Evolutionary conservation across 2,888 invertebrate species (phyloP).

Genomic region (Cetonia aurata): DNA sequence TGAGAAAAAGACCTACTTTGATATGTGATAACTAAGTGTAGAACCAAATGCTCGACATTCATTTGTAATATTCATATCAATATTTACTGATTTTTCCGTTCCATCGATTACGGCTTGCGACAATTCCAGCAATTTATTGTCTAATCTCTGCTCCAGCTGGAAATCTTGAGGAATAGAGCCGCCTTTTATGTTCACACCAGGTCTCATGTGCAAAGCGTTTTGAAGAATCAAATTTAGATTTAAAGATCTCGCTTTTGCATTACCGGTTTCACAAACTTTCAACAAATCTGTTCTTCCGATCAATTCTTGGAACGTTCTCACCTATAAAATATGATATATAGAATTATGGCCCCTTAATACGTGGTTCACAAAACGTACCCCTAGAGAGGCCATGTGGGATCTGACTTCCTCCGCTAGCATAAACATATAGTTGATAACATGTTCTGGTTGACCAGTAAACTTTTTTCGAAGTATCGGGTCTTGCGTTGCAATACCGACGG

Average conservation of each 20-base stretch:
- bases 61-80: conserved; percentile 87
- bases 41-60: conserved; percentile 94
- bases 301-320: conserved; percentile 73
- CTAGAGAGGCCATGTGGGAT: conserved; percentile 90
- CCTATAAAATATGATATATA: conserved; percentile 49
- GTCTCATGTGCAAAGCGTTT: conserved; percentile 90
- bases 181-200: conserved; percentile 90
- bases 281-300: conserved; percentile 93
- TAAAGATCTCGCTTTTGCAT: conserved; percentile 85
- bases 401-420: conserved; percentile 98
- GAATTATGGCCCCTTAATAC: not conserved
- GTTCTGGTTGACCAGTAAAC: conserved; percentile 97
- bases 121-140: conserved; percentile 81
- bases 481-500: conserved; percentile 98
- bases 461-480: conserved; percentile 95
- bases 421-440: conserved; percentile 97
- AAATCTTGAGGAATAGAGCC: conserved; percentile 91
- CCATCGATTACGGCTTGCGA: conserved; percentile 83
- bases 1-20: conserved; percentile 75
- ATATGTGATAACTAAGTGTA: conserved; percentile 94
- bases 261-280: conserved; percentile 77
- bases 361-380: conserved; percentile 72
- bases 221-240: conserved; percentile 89
- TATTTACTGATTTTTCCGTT: conserved; percentile 74
- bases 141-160: conserved; percentile 85